Base-by-base conservation (phyloP, 1,140 invertebrate genomes). In the Caenorhabditis latens region DNA sequence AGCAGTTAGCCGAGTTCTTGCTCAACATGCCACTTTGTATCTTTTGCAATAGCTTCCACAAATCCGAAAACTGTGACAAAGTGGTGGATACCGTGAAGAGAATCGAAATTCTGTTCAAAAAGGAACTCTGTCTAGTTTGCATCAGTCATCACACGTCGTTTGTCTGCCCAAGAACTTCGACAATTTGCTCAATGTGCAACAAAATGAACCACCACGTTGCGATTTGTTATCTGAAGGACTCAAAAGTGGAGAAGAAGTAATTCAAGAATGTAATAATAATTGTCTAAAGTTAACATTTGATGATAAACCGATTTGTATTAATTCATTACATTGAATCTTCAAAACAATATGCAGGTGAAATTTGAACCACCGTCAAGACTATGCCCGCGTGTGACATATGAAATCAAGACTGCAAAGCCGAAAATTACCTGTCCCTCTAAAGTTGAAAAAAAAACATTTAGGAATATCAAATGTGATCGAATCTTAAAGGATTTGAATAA, bases 131-230 rank as follows among this genome's bases (percentile, higher is more conserved):
- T 48, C 65, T 71, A 5, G 65, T 71, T n/a, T 71, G 65, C 24
- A 71, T 71, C 14, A 71, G 65, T 46, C 65, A 71, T 19, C 40
- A 71, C 16, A 46, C 2, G 4, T 46, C 42, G 1, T 19, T 71
- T n/a, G 11, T 8, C 5, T 71, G 65, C 46, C 65, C 65, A n/a
- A 43, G 65, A 19, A 46, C 11, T 16, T 8, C 21, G n/a, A 46
- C 21, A 4, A 71, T 71, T 13, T 71, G 65, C 24, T 5, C 1
- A 46, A 43, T 71, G 65, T 71, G 65, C 65, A 71, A 71, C n/a
- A 71, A 71, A 14, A 46, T 71, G 65, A 71, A 71, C 19, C 65
- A 71, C n/a, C 65, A 71, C 14, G 65, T 71, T 13, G 65, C 65
- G 7, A 71, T 71, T 46, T 71, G 65, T 19, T 71, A 71, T 71